Conservation (phyloP, 1,140 invertebrate genomes). For the Homalodisca vitripennis region DNA sequence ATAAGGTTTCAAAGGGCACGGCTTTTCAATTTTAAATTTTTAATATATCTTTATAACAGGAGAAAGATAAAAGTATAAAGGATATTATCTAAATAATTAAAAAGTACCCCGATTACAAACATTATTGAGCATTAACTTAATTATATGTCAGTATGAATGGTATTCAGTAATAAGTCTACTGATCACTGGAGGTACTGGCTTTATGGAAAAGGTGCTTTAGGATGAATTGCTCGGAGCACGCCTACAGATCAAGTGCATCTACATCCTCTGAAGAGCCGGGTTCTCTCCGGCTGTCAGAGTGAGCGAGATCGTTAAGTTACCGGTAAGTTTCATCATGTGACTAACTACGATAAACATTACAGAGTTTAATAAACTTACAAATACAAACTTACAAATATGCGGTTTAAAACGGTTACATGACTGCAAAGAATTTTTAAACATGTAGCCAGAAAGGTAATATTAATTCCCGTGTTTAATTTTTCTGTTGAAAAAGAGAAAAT, state of each 20-base stretch:
- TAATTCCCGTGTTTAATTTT: too few species aligned
- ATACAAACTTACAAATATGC: neutral
- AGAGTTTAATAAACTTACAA: neutral
- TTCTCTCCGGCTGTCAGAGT: slow-evolving; percentile 52
- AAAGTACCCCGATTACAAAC: too few species aligned
- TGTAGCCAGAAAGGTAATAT: slow-evolving; percentile 11
- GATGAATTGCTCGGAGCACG: slow-evolving; percentile 73
- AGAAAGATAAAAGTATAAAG: too few species aligned
- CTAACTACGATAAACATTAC: neutral
- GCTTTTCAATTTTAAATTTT: too few species aligned
- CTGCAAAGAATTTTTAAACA: neutral
- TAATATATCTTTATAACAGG: too few species aligned
- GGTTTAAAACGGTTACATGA: neutral
- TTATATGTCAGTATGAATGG: too few species aligned
- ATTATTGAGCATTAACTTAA: too few species aligned
- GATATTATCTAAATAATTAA: too few species aligned
- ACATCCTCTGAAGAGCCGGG: slow-evolving; percentile 65
- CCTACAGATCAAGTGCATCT: slow-evolving; percentile 62
- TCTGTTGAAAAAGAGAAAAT: too few species aligned
- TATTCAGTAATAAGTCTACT: slow-evolving; percentile 57
- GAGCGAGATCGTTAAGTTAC: slow-evolving; percentile 59
- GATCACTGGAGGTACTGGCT: slow-evolving; percentile 63
- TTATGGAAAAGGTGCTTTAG: slow-evolving; percentile 72
- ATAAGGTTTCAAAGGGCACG: too few species aligned
- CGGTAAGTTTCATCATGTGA: slow-evolving; percentile 48